Conservation (phyloP, 2,797 vertebrate species). For the Chelmon rostratus region DNA sequence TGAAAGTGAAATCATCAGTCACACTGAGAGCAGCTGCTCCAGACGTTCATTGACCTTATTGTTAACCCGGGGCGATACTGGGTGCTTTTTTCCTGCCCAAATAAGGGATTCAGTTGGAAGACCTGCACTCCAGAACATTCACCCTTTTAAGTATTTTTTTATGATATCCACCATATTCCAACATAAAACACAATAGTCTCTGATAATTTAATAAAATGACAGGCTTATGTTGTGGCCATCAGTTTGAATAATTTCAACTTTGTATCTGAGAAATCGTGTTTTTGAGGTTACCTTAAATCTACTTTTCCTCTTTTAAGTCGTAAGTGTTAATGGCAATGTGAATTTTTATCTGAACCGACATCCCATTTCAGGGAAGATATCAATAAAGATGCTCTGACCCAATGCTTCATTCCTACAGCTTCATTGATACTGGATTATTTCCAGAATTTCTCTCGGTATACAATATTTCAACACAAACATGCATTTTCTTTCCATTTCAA, state of each 20-base stretch:
- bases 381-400: no score
- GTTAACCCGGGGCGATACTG: background rate
- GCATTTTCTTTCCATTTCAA: no score
- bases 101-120: background rate
- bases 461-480: no score
- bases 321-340: slow-evolving; percentile 4
- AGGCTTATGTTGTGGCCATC: background rate
- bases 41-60: background rate
- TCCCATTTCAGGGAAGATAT: no score
- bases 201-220: background rate
- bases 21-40: no score
- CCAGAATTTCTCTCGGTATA: no score
- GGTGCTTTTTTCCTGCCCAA: background rate
- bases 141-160: background rate
- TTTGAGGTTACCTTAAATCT: no score
- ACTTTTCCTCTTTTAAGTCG: no score
- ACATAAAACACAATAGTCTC: no score
- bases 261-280: background rate
- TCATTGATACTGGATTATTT: no score
- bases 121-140: background rate
- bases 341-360: background rate
- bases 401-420: no score
- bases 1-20: background rate
- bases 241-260: background rate
- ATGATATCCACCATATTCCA: background rate